Percentiles rank a stretch among this genome's conserved stretches.
Conservation (phyloP, 2,113 vertebrate species). For the Stigmatopora nigra region DNA sequence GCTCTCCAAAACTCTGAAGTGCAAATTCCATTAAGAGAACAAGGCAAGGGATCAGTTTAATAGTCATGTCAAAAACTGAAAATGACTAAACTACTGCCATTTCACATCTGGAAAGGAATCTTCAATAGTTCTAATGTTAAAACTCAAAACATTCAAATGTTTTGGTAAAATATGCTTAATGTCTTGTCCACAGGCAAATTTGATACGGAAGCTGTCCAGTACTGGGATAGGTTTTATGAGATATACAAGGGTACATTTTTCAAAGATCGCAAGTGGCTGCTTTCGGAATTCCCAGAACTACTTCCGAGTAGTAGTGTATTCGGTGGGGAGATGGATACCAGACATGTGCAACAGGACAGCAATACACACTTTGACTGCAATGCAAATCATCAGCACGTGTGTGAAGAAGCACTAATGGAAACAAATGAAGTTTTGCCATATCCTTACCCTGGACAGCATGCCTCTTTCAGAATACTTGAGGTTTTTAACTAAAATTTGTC, state of each 20-base stretch:
- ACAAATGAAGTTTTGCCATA: constrained; percentile 12
- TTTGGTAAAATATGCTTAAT: constrained; percentile 9
- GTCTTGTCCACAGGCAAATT: constrained; percentile 73
- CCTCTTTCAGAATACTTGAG: constrained; percentile 84
- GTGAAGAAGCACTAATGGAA: constrained; percentile 5
- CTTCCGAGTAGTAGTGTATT: constrained; percentile 49
- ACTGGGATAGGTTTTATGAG: constrained; percentile 88
- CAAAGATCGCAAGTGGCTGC: constrained; percentile 90
- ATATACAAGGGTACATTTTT: constrained; percentile 86
- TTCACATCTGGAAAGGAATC: too few relatives aligned
- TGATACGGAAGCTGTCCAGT: constrained; percentile 77
- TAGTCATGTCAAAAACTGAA: background rate
- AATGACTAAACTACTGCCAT: too few relatives aligned
- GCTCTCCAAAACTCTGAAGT: constrained; percentile 75
- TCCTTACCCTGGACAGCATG: constrained; percentile 75
- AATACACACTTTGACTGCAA: constrained; percentile 5
- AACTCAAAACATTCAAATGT: background rate
- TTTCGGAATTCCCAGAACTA: constrained; percentile 89
- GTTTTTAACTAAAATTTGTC: constrained; percentile 54
- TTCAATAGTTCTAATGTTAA: too few relatives aligned
- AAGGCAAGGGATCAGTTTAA: constrained; percentile 64
- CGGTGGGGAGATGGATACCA: constrained; percentile 5
- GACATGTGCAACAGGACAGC: constrained; percentile 13
- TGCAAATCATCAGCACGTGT: background rate
- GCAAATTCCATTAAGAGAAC: constrained; percentile 70